Base-by-base conservation (phyloP, 2,113 vertebrate genomes). In the Lonchura striata region DNA sequence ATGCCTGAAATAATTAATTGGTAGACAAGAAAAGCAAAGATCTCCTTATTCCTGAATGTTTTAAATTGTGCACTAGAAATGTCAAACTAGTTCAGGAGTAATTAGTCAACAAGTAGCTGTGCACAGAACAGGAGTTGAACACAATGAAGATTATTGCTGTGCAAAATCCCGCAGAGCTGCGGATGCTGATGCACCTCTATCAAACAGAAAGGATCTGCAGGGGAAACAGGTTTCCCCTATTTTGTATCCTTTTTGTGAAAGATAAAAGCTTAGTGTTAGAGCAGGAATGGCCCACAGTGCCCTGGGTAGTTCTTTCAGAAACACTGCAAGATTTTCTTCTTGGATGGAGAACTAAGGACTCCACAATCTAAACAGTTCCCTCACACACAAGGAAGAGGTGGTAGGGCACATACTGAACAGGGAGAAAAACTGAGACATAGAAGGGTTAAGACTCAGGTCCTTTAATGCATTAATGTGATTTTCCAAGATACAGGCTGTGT, bases 1-100 rank as follows among this genome's bases (percentile, higher is more conserved):
- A 82, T 86, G 75, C 20, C 75, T 69, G 46, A 75, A 88, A 80
- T 69, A 91, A 94, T 84, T 94, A 93, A 82, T 22, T 77, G 52
- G 77, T 68, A 90, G 64, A 83, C 44, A 72, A 91, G 42, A 61
- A 94, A 86, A 85, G 27, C 15, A 88, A 50, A 79, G 68, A 69
- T 41, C 20, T 72, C 70, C 49, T 82, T 37, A 69, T 74, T 91
- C 35, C 37, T 63, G 30, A 66, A 64, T 49, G 17, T 41, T 91
- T 96, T 44, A 47, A 86, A 86, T 56, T 35, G 20, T 68, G 56
- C 28, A 42, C 37, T 57, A 63, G 72, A 75, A 95, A 89, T 7
- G 53, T 24, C 66, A 72, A 69, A 85, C 41, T 83, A 68, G 25
- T 81, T 84, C 11, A 63, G 63, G 44, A 93, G 12, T 44, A 86